phyloP scores from a whole-genome alignment of 2,797 vertebrate species.

The Rousettus madagascariensis region DNA sequence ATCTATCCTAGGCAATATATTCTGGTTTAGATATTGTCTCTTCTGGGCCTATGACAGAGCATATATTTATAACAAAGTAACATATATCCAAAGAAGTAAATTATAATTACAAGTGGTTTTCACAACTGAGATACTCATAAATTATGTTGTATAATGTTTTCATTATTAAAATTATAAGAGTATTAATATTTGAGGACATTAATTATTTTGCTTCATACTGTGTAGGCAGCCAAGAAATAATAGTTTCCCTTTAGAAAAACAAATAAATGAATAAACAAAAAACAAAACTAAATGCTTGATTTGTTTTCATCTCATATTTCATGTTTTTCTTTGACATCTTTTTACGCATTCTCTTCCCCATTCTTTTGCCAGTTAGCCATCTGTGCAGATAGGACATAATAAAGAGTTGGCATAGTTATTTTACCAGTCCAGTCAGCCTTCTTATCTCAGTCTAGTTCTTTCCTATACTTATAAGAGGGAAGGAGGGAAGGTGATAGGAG shows the following conservation, averaged over 20 bases:
- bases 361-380: background rate
- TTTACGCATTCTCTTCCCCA: background rate
- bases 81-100: background rate
- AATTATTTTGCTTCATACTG: constrained; percentile 40
- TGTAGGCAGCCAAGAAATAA: constrained; percentile 46
- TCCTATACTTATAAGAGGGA: background rate
- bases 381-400: background rate
- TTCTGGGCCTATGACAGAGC: background rate
- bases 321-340: background rate
- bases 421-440: background rate
- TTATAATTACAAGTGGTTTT: background rate
- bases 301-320: background rate
- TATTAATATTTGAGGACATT: constrained; percentile 19
- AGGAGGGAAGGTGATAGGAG: background rate
- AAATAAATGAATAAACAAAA: background rate
- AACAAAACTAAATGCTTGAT: background rate
- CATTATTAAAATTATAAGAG: constrained; percentile 51
- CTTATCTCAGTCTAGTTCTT: background rate
- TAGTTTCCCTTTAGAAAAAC: background rate
- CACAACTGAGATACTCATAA: constrained; percentile 7
- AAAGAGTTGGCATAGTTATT: background rate
- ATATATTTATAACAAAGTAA: background rate
- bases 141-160: background rate
- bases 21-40: background rate
- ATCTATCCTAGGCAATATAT: background rate